Conservation (phyloP, 1,140 invertebrate genomes). For the Brachionus paranguensis region DNA sequence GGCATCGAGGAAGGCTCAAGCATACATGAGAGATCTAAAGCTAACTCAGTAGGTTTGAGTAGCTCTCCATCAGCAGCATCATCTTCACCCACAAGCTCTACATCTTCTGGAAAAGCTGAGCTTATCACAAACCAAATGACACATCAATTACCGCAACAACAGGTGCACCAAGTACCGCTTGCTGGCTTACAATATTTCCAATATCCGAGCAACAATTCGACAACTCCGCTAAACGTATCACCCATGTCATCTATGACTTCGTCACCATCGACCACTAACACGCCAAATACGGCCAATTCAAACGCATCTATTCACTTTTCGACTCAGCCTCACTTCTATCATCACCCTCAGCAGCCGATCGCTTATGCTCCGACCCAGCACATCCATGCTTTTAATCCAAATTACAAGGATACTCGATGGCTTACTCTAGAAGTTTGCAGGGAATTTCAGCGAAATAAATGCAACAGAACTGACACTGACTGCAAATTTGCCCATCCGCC, state of each 20-base stretch:
- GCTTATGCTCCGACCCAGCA: neutral
- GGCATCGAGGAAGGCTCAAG: neutral
- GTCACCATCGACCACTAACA: constrained; percentile 35
- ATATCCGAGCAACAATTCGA: constrained; percentile 33
- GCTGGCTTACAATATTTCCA: constrained; percentile 37
- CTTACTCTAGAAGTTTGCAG: constrained; percentile 98
- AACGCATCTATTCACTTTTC: constrained; percentile 14
- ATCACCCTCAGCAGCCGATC: constrained; percentile 16
- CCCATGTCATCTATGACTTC: constrained; percentile 26
- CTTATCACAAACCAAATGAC: neutral
- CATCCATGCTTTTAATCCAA: constrained; percentile 38
- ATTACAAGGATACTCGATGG: constrained; percentile 94
- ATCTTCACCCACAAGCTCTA: constrained; percentile 16
- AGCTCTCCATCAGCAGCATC: constrained; percentile 16
- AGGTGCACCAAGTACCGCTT: neutral
- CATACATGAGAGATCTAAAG: neutral
- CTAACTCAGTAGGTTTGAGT: constrained; percentile 9
- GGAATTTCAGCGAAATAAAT: constrained; percentile 98
- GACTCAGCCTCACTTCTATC: constrained; percentile 2
- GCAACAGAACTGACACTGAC: constrained; percentile 92
- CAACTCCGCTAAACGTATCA: constrained; percentile 26
- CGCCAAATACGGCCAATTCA: neutral
- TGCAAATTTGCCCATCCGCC: constrained; percentile 99
- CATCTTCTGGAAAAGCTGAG: constrained; percentile 6
- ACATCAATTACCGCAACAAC: neutral